phyloP scores from a whole-genome alignment of 2,113 vertebrate genomes.

The Carassius carassius region DNA sequence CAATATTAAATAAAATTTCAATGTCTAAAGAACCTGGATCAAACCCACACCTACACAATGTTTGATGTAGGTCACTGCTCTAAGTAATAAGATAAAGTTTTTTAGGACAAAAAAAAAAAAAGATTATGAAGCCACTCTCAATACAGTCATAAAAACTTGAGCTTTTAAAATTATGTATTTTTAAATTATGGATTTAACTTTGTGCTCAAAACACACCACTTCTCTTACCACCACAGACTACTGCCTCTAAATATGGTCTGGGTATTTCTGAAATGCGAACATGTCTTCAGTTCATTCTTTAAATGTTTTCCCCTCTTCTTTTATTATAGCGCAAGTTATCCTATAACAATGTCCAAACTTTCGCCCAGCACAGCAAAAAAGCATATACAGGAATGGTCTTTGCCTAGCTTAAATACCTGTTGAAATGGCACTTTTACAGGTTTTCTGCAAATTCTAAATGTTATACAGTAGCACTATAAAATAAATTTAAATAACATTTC shows the following conservation, averaged over 20 bases:
- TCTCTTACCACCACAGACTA: not conserved
- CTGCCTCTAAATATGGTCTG: not conserved
- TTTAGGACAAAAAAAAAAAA: not conserved
- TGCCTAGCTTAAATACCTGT: not conserved
- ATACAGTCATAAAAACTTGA: not conserved
- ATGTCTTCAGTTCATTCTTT: slow-evolving; percentile 1
- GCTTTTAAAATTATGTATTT: not conserved
- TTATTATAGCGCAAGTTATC: not conserved
- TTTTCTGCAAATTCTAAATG: too few species aligned
- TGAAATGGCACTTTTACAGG: too few species aligned
- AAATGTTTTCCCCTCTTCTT: not conserved
- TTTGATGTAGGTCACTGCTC: not conserved
- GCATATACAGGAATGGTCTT: not conserved
- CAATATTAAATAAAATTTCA: not conserved
- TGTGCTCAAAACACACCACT: too few species aligned
- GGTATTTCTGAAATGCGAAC: not conserved
- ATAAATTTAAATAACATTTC: too few species aligned
- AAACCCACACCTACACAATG: not conserved
- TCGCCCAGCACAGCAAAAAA: not conserved
- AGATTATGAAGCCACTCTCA: too few species aligned
- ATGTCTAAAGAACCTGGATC: not conserved
- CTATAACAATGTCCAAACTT: not conserved
- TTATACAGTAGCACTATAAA: too few species aligned
- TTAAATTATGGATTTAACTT: not conserved
- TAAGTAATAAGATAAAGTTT: not conserved